Base-by-base conservation (phyloP, 2,113 vertebrate genomes). In the Tauraco erythrolophus region DNA sequence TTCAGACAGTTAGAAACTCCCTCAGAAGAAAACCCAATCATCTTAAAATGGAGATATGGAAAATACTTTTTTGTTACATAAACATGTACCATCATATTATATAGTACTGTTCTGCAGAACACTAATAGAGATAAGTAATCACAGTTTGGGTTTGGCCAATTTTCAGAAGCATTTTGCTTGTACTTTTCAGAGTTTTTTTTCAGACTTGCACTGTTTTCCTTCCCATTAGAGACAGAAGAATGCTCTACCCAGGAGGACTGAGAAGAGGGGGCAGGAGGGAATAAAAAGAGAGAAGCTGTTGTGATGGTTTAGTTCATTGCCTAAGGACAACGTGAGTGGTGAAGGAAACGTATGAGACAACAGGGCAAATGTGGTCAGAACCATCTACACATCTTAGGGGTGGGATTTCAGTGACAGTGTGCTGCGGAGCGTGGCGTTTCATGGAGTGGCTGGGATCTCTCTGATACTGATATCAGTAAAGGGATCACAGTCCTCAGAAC, bases 1-100 rank as follows among this genome's bases (percentile, higher is more conserved):
- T 82, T 78, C 68, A 95, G 87, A 65, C 78, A 90, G 70, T 60
- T 83, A 88, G 65, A 54, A 89, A 81, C 72, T 89, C 88, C 64
- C 60, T 23, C 48, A 81, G 41, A 88, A 81, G 79, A 56, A 94
- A 94, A 85, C 30, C 58, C 86, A 66, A 85, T 94, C 35, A 51
- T 88, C 70, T 72, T 90, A 80, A 80, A 91, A 79, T 39, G 75
- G 79, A 72, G 75, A 74, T 66, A 48, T 80, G 75, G 60, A 88
- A 89, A 88, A 76, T 62, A 66, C 13, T 78, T 72, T 58, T 62
- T 81, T 0, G 0, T 56, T 86, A 24, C 33, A 48, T 37, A 31
- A 84, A 66, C 2, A 2, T 58, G 16, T 75, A 2, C 18, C 64
- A 35, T 89, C 11, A 3, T 51, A 27, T 66, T 54, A 8, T 16